phyloP scores from a whole-genome alignment of 2,113 vertebrate genomes.

The Coryphaenoides rupestris region DNA sequence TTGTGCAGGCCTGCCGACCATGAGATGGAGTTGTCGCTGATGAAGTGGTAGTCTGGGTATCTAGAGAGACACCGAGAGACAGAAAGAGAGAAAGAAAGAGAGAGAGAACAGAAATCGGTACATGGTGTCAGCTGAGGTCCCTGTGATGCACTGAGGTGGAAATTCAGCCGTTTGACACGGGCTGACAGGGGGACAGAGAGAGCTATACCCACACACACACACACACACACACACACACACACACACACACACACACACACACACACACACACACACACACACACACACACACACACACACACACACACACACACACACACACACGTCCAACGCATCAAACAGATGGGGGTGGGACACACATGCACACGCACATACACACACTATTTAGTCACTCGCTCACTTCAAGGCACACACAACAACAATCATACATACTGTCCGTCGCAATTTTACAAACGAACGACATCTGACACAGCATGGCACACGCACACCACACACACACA shows the following conservation, averaged over 20 bases:
- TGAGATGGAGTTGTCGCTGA: slow-evolving; percentile 98
- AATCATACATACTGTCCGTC: too few species aligned
- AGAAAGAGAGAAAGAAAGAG: not conserved
- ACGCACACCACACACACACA: not conserved
- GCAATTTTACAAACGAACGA: too few species aligned
- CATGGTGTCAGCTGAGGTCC: not conserved
- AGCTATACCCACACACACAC: not conserved
- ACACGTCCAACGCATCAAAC: not conserved
- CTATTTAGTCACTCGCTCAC: too few species aligned
- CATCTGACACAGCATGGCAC: too few species aligned
- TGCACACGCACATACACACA: not conserved
- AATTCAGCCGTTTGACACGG: not conserved
- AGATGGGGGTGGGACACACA: not conserved
- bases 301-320: too few species aligned
- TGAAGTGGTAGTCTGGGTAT: slow-evolving; percentile 95
- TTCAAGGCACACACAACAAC: too few species aligned
- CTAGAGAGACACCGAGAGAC: slow-evolving; percentile 52
- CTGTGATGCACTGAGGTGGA: not conserved
- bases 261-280: too few species aligned
- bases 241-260: too few species aligned
- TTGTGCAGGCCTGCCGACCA: slow-evolving; percentile 98
- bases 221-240: too few species aligned
- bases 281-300: too few species aligned
- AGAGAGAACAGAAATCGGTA: too few species aligned
- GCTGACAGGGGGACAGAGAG: not conserved